phyloP scores from a whole-genome alignment of 2,113 vertebrate genomes.

The Chloropsis hardwickii region DNA sequence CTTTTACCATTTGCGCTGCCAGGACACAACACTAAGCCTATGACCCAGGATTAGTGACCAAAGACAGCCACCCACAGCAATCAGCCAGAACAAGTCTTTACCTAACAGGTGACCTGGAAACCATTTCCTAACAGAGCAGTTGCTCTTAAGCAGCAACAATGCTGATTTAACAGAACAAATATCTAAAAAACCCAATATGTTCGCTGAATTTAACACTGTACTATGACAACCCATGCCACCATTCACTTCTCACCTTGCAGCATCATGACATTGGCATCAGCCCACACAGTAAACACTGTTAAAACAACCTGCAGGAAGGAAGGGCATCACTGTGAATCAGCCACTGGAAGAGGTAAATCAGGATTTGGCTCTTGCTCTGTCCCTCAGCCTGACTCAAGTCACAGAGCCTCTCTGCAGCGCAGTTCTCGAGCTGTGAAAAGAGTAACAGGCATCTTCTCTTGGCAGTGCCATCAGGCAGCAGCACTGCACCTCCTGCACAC shows the following conservation, averaged over 20 bases:
- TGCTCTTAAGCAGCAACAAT: neutral
- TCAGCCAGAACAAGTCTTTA: neutral
- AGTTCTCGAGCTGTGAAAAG: neutral
- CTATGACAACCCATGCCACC: neutral
- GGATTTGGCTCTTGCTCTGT: neutral
- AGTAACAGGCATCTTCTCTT: neutral
- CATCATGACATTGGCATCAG: neutral
- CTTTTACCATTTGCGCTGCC: neutral
- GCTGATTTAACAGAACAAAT: neutral
- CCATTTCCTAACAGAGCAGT: neutral
- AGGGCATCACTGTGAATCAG: neutral
- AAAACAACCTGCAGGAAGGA: neutral
- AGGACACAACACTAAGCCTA: neutral
- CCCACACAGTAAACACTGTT: neutral
- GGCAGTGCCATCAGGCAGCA: neutral
- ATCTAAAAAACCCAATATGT: neutral
- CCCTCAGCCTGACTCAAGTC: neutral
- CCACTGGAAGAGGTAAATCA: neutral
- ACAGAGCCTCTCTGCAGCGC: neutral
- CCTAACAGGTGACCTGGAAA: conserved; percentile 5
- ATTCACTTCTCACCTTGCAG: neutral
- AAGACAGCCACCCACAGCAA: neutral
- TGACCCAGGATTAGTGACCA: neutral
- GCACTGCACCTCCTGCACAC: neutral
- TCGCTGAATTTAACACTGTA: neutral